Evolutionary conservation across 92 coral and sea anemone species (phyloP).

Genomic region (Virgularia gustaviana): DNA sequence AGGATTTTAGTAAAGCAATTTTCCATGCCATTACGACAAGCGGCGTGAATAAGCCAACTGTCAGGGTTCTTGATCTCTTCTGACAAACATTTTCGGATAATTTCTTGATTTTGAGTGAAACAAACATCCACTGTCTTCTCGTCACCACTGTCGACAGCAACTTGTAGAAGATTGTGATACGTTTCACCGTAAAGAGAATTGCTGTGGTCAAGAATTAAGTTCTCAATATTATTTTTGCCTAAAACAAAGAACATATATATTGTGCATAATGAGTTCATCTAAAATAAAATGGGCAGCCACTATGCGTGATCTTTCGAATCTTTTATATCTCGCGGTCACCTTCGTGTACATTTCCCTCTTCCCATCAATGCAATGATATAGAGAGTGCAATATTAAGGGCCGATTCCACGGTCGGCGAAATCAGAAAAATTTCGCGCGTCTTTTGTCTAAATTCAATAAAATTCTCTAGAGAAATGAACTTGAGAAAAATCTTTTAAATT

Average conservation of each 20-base stretch:
- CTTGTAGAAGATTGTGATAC: constrained; percentile 21
- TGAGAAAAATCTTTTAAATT: no score
- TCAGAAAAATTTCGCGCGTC: no score
- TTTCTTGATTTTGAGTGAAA: constrained; percentile 12
- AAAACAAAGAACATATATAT: background rate
- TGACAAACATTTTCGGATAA: constrained; percentile 2
- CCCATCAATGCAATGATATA: no score
- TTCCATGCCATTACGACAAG: constrained; percentile 26
- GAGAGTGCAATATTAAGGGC: no score
- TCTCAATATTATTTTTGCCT: constrained; percentile 12
- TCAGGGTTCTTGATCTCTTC: constrained; percentile 16
- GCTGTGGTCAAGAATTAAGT: background rate
- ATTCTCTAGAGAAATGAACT: no score
- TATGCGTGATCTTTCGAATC: no score
- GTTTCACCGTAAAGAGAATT: background rate
- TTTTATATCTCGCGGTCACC: no score
- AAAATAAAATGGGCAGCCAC: no score
- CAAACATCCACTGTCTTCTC: constrained; percentile 18
- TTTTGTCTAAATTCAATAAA: no score
- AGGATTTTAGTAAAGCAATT: constrained; percentile 12
- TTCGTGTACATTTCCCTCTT: no score
- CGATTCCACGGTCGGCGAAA: no score
- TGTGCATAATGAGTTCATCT: no score
- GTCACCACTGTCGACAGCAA: constrained; percentile 21
- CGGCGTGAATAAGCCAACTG: constrained; percentile 9